These are phyloP conservation scores for Cheirogaleus medius DNA, from an alignment of 2,113 vertebrate species.

Conservation along the genomic window DNA sequence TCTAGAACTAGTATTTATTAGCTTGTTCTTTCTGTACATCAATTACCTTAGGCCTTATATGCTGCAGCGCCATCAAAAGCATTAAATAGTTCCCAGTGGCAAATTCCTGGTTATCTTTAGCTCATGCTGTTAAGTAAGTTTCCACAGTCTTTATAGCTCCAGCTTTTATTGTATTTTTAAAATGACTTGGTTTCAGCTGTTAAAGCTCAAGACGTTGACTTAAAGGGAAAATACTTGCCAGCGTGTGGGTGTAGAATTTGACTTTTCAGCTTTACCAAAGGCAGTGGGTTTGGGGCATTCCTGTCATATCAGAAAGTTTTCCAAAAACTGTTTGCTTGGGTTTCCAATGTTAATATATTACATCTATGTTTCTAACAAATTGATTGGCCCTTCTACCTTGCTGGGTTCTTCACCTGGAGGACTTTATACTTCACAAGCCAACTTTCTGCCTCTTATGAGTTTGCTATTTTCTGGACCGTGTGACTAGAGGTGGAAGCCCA, in stretches of 20 bases:
- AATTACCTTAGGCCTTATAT: constrained; percentile 72
- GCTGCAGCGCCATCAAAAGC: constrained; percentile 66
- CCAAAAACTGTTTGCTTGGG: neutral
- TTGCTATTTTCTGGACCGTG: neutral
- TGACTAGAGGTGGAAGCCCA: neutral
- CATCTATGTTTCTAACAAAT: neutral
- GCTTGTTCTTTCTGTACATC: constrained; percentile 75
- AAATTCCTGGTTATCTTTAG: constrained; percentile 79
- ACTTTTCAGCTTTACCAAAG: constrained; percentile 31
- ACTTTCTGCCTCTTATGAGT: neutral
- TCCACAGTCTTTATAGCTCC: constrained; percentile 73
- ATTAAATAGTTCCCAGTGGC: constrained; percentile 77
- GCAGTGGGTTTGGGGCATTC: neutral
- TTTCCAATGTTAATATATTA: constrained; percentile 9
- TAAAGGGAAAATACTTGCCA: constrained; percentile 63
- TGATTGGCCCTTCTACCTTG: neutral
- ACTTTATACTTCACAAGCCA: neutral
- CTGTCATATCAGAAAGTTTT: neutral
- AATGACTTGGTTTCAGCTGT: constrained; percentile 73
- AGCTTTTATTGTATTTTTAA: constrained; percentile 74
- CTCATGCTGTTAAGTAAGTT: constrained; percentile 76
- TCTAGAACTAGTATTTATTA: constrained; percentile 74
- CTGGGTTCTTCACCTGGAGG: neutral
- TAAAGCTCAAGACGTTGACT: constrained; percentile 60
- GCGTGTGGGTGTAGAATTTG: constrained; percentile 3